Conservation (phyloP, 2,797 vertebrate genomes). For the Tarsius wallacei region DNA sequence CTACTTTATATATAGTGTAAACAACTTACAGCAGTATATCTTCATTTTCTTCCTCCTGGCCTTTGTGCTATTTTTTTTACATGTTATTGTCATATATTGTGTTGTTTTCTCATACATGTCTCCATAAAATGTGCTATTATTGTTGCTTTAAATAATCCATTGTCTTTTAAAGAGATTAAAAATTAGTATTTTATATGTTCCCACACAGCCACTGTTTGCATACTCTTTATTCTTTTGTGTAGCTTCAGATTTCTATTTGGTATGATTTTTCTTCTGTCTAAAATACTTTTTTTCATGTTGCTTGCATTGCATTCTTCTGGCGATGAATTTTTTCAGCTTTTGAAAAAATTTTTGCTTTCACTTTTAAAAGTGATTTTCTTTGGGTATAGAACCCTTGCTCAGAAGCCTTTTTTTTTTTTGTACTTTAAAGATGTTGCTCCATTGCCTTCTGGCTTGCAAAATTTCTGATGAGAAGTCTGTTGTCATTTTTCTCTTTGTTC, state of each 20-base stretch:
- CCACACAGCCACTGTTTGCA: neutral
- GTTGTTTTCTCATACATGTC: neutral
- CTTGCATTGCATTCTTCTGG: neutral
- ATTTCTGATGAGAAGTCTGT: neutral
- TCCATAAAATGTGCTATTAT: neutral
- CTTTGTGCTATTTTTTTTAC: neutral
- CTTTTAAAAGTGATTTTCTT: neutral
- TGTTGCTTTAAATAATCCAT: neutral
- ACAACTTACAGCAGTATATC: neutral
- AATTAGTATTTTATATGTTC: neutral
- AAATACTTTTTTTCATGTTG: neutral
- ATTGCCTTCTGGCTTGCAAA: neutral
- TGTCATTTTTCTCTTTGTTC: neutral
- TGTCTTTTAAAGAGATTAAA: neutral
- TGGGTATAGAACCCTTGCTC: neutral
- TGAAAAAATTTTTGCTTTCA: neutral
- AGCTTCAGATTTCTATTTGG: neutral
- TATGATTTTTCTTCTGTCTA: neutral
- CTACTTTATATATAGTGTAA: neutral
- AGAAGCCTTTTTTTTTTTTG: neutral
- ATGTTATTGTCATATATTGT: neutral
- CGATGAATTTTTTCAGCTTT: neutral
- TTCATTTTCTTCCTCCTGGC: neutral
- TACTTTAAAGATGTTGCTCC: neutral
- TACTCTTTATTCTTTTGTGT: neutral